Base-by-base conservation (phyloP, 2,888 invertebrate genomes). In the Thereva nobilitata region DNA sequence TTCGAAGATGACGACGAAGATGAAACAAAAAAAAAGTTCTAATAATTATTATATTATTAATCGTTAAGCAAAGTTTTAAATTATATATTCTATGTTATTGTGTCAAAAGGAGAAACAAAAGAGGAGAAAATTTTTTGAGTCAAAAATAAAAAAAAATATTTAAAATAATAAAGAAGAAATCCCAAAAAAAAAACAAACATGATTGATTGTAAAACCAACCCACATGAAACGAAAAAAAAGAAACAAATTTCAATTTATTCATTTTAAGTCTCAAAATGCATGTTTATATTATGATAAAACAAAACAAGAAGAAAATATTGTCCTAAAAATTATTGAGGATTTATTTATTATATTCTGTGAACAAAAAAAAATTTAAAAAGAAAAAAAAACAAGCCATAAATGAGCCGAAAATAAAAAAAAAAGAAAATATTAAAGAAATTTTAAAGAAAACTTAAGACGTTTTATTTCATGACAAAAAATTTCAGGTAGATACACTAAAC, bases 1-100 rank as follows among this genome's bases (percentile, higher is more conserved):
- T 41, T 42, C 7, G 7, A 42, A 2, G 8, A 42, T 3, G 8
- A 42, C 7, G 7, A 42, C 8, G 8, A 42, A 42, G 8, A 42
- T 8, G 9, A 37, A 47, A 59, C 12, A 35, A 59, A 59, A 47
- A 12, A 59, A 34, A 35, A 50, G 42, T 50, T 59, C n/a, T 40
- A 23, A 8, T 50, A 12, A 50, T 49, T 61, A 49, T 61, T 23
- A 23, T 23, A 23, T 23, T 50, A 50, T 61, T 61, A 61, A 47
- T 23, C 49, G 50, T 61, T 61, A 61, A 61, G 50, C 50, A 61
- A 23, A 61, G 61, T 61, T 61, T 61, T 61, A 50, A 50, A 61
- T 41, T 61, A 45, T 61, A 57, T 57, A 61, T 61, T 61, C 50
- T 61, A 47, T 47, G 61, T 61, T 61, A 50, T 50, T 50, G 38